Evolutionary conservation across 2,797 vertebrate species (phyloP).

Genomic region (Trichosurus vulpecula): DNA sequence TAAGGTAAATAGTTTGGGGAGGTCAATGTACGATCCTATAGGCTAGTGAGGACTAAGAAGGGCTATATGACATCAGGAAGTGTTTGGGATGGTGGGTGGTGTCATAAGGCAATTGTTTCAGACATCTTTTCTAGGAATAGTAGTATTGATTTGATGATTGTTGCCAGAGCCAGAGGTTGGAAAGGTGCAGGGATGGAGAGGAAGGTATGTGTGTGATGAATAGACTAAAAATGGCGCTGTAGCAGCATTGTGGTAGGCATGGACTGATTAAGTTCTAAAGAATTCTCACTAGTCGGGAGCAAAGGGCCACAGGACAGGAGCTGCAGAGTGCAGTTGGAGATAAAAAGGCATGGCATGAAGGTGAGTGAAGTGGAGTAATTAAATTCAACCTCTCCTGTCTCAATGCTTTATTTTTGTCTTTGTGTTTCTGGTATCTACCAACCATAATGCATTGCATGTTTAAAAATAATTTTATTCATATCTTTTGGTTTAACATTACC

Average conservation of each 20-base stretch:
- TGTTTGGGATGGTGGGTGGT: background rate
- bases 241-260: background rate
- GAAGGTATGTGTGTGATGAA: background rate
- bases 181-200: background rate
- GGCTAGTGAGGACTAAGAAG: background rate
- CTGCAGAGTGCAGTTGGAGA: background rate
- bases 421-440: background rate
- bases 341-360: background rate
- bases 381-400: background rate
- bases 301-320: background rate
- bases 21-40: background rate
- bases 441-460: background rate
- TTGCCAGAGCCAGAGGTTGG: background rate
- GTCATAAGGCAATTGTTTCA: background rate
- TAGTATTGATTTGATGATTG: background rate
- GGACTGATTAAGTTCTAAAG: background rate
- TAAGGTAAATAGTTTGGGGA: background rate
- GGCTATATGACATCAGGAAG: background rate
- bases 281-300: background rate
- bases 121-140: background rate
- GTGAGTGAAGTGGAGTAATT: background rate
- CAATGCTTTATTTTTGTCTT: background rate
- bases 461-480: background rate
- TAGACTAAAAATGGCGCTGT: background rate
- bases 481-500: background rate